Evolutionary conservation across 2,797 vertebrate genomes (phyloP).

Genomic region (Simalia tracyae): DNA sequence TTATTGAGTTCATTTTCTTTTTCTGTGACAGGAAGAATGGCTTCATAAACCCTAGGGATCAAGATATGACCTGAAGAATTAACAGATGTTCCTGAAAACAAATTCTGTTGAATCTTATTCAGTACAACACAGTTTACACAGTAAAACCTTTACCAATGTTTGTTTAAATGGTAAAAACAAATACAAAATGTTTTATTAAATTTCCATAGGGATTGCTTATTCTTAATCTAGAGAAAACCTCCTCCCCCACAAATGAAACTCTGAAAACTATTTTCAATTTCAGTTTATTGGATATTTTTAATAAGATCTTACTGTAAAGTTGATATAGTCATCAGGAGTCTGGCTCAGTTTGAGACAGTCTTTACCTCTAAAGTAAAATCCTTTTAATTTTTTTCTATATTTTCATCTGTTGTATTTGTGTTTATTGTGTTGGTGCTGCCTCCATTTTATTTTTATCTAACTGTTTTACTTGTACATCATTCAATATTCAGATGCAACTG

Average conservation of each 20-base stretch:
- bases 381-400: background rate
- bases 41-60: constrained; percentile 83
- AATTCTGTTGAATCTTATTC: background rate
- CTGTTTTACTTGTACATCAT: no score
- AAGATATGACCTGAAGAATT: constrained; percentile 81
- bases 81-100: constrained; percentile 78
- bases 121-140: background rate
- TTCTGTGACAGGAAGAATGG: constrained; percentile 78
- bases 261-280: no score
- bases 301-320: background rate
- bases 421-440: background rate
- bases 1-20: constrained; percentile 79
- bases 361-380: background rate
- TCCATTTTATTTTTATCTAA: background rate
- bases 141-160: background rate
- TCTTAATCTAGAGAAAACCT: background rate
- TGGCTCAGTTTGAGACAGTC: no score
- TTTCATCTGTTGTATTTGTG: background rate
- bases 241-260: background rate
- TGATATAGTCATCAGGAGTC: no score
- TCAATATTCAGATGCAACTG: no score
- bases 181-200: background rate
- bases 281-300: background rate
- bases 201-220: background rate
- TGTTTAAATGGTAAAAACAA: background rate